These are phyloP conservation scores for Tenualosa thibaudeaui DNA, from an alignment of 2,797 vertebrate species.

Conservation along the genomic window DNA sequence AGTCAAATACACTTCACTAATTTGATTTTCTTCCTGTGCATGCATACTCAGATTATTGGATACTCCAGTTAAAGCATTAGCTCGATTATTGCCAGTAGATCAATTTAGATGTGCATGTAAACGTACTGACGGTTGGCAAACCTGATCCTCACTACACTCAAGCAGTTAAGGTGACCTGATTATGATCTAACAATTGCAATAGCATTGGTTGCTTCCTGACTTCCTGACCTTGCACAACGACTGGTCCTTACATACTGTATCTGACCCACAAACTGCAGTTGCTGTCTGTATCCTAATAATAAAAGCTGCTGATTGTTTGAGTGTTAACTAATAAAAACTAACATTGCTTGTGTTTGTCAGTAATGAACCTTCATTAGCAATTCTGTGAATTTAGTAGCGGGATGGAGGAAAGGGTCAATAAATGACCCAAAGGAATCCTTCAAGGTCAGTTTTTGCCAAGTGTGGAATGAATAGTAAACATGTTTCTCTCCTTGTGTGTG, in stretches of 20 bases:
- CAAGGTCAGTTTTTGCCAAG: background rate
- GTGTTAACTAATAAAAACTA: background rate
- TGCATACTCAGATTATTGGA: too few relatives aligned
- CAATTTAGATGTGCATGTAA: too few relatives aligned
- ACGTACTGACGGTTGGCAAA: too few relatives aligned
- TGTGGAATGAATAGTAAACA: constrained; percentile 4
- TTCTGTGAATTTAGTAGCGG: background rate
- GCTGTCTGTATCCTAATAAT: background rate
- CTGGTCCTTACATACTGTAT: background rate
- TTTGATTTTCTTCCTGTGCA: too few relatives aligned
- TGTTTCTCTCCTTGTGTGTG: background rate
- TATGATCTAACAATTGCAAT: background rate
- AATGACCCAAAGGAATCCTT: background rate
- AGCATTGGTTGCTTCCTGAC: background rate
- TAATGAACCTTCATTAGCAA: background rate
- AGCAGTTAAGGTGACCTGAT: background rate
- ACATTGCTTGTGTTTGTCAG: background rate
- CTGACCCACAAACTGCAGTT: background rate
- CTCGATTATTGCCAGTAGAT: too few relatives aligned
- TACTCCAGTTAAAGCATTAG: too few relatives aligned
- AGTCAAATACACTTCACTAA: too few relatives aligned
- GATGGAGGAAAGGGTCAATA: background rate
- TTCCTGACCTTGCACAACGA: background rate
- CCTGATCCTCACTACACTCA: too few relatives aligned
- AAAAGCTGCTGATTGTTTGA: background rate